Percentiles rank a stretch among this genome's conserved stretches.
Evolutionary conservation across 2,797 vertebrate genomes (phyloP).

Genomic region (Micrastur ruficollis): DNA sequence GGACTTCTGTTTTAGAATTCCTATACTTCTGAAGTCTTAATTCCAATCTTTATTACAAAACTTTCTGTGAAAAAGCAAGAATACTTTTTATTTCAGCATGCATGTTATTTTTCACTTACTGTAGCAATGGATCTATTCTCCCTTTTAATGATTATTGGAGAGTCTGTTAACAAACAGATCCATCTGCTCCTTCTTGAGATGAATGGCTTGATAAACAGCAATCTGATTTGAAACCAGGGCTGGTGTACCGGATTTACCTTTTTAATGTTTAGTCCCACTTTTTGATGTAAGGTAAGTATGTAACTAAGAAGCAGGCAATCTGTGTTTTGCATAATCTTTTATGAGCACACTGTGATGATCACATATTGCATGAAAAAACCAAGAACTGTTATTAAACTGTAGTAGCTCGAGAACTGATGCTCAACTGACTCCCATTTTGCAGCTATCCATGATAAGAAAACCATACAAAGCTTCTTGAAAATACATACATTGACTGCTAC

Average conservation of each 20-base stretch:
- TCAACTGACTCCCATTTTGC: neutral
- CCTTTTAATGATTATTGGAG: neutral
- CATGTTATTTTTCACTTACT: constrained; percentile 32
- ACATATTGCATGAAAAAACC: neutral
- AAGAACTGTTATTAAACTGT: neutral
- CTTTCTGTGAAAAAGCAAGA: neutral
- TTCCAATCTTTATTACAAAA: neutral
- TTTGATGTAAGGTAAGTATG: neutral
- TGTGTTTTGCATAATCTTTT: neutral
- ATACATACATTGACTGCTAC: neutral
- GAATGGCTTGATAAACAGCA: neutral
- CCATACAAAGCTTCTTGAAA: neutral
- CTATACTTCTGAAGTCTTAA: neutral
- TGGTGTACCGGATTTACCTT: neutral
- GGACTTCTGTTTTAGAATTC: neutral
- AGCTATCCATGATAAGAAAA: neutral
- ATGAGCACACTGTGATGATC: neutral
- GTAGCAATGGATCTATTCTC: neutral
- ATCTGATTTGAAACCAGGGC: constrained; percentile 8
- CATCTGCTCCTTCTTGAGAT: constrained; percentile 19
- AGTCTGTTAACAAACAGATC: constrained; percentile 1
- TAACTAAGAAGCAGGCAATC: neutral
- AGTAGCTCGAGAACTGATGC: neutral
- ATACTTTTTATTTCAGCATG: neutral
- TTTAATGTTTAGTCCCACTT: neutral